A percentile compares a stretch with the other conserved stretches of the same genome.
Evolutionary conservation across 2,113 vertebrate species (phyloP).

Genomic region (Daubentonia madagascariensis): DNA sequence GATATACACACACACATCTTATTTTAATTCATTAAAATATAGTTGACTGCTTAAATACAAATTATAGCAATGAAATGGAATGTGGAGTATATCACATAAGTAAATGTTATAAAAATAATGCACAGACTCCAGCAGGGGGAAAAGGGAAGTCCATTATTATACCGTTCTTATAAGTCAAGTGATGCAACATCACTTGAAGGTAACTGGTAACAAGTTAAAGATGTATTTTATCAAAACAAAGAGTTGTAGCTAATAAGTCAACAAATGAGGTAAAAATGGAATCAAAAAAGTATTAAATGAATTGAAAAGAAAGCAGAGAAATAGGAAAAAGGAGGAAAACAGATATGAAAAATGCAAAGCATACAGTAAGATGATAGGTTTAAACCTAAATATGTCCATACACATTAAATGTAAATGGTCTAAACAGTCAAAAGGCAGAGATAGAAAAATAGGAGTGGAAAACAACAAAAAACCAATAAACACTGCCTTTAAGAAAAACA

Average conservation of each 20-base stretch:
- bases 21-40: neutral
- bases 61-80: neutral
- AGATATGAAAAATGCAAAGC: neutral
- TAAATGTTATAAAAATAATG: neutral
- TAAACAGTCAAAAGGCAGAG: neutral
- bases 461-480: neutral
- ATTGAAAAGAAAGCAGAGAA: neutral
- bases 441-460: neutral
- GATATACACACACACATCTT: no score
- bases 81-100: neutral
- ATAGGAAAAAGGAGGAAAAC: neutral
- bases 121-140: neutral
- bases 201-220: neutral
- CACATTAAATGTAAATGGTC: neutral
- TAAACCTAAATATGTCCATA: neutral
- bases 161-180: neutral
- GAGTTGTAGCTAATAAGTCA: neutral
- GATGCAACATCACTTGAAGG: neutral
- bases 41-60: neutral
- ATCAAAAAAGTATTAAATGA: neutral
- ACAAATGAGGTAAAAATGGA: neutral
- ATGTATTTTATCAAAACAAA: neutral
- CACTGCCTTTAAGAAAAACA: neutral
- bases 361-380: neutral
- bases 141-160: neutral